These are phyloP conservation scores for Macquaria ambigua DNA, from an alignment of 2,113 vertebrate genomes.

Conservation along the genomic window DNA sequence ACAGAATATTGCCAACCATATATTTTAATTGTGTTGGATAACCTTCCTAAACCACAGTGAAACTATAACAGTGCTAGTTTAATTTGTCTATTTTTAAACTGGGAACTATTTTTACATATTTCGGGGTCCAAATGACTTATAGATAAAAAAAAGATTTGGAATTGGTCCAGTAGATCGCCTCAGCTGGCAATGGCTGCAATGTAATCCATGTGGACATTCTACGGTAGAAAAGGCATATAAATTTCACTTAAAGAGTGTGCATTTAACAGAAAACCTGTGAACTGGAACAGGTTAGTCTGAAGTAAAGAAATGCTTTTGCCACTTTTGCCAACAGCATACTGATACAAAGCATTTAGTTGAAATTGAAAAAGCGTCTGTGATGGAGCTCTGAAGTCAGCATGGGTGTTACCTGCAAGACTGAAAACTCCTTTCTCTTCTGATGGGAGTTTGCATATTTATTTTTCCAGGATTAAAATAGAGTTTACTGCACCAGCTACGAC, in stretches of 20 bases:
- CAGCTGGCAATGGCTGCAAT: too few species aligned
- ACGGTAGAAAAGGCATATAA: too few species aligned
- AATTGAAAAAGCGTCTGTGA: constrained; percentile 15
- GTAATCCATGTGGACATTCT: too few species aligned
- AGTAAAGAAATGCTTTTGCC: background rate
- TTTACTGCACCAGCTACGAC: constrained; percentile 6
- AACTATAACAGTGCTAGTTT: too few species aligned
- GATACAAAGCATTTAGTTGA: constrained; percentile 20
- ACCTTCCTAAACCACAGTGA: background rate
- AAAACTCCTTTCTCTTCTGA: constrained; percentile 30
- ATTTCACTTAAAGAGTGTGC: background rate
- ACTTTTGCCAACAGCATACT: background rate
- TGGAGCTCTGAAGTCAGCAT: constrained; percentile 27
- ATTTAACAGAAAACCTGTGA: background rate
- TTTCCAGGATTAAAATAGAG: constrained; percentile 36
- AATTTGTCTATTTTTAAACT: too few species aligned
- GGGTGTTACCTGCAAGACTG: constrained; percentile 48
- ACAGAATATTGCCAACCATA: background rate
- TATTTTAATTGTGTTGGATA: background rate
- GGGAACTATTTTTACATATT: too few species aligned
- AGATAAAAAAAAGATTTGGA: too few species aligned
- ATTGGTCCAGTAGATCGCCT: too few species aligned
- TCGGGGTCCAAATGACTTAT: too few species aligned
- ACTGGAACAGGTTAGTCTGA: background rate
- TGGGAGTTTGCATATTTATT: constrained; percentile 37